A percentile compares a stretch with the other conserved stretches of the same genome.
These are phyloP conservation scores for Megalopta genalis DNA, from an alignment of 1,140 invertebrate species.

Conservation along the genomic window DNA sequence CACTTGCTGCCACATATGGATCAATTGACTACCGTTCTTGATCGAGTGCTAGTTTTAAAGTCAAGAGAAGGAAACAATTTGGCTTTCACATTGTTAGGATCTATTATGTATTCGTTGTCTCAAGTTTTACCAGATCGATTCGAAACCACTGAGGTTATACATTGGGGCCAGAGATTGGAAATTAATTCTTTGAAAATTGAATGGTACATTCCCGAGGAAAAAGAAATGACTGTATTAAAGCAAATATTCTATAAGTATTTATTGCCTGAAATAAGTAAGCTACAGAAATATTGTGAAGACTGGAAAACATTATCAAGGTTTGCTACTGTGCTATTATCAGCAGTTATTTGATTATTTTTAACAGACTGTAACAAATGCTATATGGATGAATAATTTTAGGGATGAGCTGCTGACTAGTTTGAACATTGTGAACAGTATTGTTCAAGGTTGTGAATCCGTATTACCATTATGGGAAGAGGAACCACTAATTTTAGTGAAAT, in stretches of 20 bases:
- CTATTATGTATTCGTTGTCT: constrained; percentile 82
- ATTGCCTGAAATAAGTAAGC: constrained; percentile 78
- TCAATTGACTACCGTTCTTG: constrained; percentile 82
- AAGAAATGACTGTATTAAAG: constrained; percentile 85
- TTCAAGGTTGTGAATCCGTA: constrained; percentile 81
- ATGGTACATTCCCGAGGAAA: constrained; percentile 88
- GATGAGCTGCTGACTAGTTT: constrained; percentile 80
- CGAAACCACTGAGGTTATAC: constrained; percentile 84
- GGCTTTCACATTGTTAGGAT: constrained; percentile 79
- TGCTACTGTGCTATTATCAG: constrained; percentile 56
- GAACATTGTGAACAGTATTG: constrained; percentile 70
- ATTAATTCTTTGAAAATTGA: constrained; percentile 84
- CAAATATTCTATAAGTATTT: constrained; percentile 85
- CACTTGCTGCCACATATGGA: constrained; percentile 84
- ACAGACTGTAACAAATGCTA: neutral
- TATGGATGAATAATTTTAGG: constrained; percentile 65
- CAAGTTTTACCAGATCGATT: constrained; percentile 84
- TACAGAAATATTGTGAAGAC: constrained; percentile 79
- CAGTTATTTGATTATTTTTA: neutral
- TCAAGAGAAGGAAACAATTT: constrained; percentile 83
- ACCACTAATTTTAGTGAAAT: constrained; percentile 78
- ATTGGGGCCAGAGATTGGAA: constrained; percentile 90
- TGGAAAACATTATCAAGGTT: constrained; percentile 69
- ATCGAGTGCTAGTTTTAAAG: constrained; percentile 83
- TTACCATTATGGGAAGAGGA: constrained; percentile 84